These are phyloP conservation scores for Syngnathoides biaculeatus DNA, from an alignment of 2,113 vertebrate species.

Conservation along the genomic window DNA sequence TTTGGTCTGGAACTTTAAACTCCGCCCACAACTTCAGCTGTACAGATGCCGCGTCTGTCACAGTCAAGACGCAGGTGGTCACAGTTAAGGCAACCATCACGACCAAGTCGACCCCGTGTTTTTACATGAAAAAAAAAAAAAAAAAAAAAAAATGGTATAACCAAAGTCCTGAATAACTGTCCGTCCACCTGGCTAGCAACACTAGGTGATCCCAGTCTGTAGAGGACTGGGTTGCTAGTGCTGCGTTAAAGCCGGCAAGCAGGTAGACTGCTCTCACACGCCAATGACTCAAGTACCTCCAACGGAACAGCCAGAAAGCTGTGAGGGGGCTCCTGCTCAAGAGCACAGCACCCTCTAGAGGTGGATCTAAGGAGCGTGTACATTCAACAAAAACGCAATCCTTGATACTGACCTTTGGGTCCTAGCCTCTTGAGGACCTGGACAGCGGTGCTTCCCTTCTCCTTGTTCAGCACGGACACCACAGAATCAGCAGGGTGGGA, in stretches of 20 bases:
- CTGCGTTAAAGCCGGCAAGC: slow-evolving; percentile 71
- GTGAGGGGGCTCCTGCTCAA: slow-evolving; percentile 72
- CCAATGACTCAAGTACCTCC: slow-evolving; percentile 98
- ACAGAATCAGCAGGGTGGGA: slow-evolving; percentile 96
- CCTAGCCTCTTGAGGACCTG: slow-evolving; percentile 87
- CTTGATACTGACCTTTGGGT: slow-evolving; percentile 75
- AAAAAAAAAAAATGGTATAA: not conserved
- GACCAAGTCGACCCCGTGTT: too few species aligned
- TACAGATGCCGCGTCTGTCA: too few species aligned
- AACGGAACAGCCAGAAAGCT: slow-evolving; percentile 90
- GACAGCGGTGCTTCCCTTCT: slow-evolving; percentile 86
- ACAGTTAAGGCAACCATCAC: too few species aligned
- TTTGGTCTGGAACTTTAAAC: too few species aligned
- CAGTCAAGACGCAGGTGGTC: too few species aligned
- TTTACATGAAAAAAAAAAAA: too few species aligned
- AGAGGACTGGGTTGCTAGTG: slow-evolving; percentile 41
- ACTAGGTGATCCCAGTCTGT: slow-evolving; percentile 30
- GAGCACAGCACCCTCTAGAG: slow-evolving; percentile 82
- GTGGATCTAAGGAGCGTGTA: slow-evolving; percentile 94
- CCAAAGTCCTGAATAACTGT: slow-evolving; percentile 19
- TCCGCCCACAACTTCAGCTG: too few species aligned
- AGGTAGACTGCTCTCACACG: slow-evolving; percentile 89
- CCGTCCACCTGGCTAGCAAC: slow-evolving; percentile 47
- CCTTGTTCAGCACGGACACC: slow-evolving; percentile 96
- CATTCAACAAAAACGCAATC: not conserved